Conservation (phyloP, 2,888 invertebrate species). For the Melanophora roralis region DNA sequence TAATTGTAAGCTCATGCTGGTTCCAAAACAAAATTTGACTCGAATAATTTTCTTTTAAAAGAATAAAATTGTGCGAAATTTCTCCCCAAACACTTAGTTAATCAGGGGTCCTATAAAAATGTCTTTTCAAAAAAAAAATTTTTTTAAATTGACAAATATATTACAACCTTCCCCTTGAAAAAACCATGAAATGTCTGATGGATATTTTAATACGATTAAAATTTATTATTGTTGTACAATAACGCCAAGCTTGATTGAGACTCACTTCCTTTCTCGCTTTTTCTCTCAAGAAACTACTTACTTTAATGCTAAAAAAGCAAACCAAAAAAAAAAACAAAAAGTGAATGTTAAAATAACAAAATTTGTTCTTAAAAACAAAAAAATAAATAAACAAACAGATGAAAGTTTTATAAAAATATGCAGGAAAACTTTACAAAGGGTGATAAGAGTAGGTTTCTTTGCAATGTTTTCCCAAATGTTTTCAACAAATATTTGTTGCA, state of each 20-base stretch:
- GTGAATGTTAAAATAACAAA: not conserved
- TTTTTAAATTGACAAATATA: not conserved
- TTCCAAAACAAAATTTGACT: no score
- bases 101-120: conserved; percentile 23
- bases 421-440: conserved; percentile 24
- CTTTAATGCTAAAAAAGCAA: conserved; percentile 37
- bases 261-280: not conserved
- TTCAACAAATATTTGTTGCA: not conserved
- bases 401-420: not conserved
- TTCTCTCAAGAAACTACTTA: conserved; percentile 27
- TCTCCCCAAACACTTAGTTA: no score
- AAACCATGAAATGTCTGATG: no score
- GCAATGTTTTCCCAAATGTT: not conserved
- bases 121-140: conserved; percentile 2
- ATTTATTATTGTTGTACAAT: no score
- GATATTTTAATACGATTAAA: no score
- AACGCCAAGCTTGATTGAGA: not conserved
- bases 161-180: no score
- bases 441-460: conserved; percentile 29
- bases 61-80: no score
- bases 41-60: no score
- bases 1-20: no score
- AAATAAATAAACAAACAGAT: no score
- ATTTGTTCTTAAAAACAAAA: conserved; percentile 39
- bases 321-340: not conserved